A percentile compares a stretch with the other conserved stretches of the same genome.
Evolutionary conservation across 2,113 vertebrate genomes (phyloP).

Genomic region (Mixornis gularis): DNA sequence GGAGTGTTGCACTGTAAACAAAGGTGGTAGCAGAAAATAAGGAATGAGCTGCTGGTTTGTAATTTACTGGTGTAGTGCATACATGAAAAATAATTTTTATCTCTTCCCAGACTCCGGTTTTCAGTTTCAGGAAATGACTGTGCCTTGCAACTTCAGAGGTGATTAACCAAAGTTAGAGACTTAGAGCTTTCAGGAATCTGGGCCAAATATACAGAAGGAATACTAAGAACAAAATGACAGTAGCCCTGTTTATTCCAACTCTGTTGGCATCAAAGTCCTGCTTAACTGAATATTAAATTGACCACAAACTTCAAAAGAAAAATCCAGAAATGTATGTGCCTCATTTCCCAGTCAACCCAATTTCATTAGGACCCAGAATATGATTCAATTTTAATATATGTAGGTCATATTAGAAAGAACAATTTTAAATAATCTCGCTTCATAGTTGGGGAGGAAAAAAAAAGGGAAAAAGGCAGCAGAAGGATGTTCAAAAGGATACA

Average conservation of each 20-base stretch:
- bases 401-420: constrained; percentile 14
- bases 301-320: constrained; percentile 7
- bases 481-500: background rate
- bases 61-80: background rate
- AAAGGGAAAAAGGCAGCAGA: background rate
- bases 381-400: constrained; percentile 1
- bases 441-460: constrained; percentile 27
- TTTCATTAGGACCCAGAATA: background rate
- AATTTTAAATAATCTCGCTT: constrained; percentile 46
- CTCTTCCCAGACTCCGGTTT: background rate
- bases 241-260: background rate
- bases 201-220: constrained; percentile 18
- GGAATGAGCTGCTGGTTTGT: background rate
- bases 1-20: background rate
- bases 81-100: background rate
- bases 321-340: background rate
- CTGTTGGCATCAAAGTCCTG: background rate
- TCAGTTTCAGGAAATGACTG: background rate
- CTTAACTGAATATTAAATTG: constrained; percentile 14
- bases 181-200: background rate
- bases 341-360: background rate
- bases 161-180: background rate
- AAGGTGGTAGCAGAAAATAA: background rate
- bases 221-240: background rate
- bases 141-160: background rate